Conservation (phyloP, 2,113 vertebrate species). For the Motacilla alba region DNA sequence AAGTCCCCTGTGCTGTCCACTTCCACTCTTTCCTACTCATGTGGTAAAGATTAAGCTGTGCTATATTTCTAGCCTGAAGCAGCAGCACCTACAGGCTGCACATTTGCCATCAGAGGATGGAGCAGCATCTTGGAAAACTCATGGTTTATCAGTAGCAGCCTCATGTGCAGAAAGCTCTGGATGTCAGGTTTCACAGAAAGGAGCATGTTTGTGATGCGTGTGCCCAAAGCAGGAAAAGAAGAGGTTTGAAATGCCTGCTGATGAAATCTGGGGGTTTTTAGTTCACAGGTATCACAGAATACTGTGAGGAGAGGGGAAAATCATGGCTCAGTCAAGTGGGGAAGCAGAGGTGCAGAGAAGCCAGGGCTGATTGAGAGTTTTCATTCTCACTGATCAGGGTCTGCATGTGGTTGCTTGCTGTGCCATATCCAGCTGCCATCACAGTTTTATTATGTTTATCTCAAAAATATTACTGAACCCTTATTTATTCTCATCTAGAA, state of each 20-base stretch:
- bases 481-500: not conserved
- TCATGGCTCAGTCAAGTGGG: not conserved
- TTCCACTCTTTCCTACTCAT: not conserved
- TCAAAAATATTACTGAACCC: not conserved
- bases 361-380: not conserved
- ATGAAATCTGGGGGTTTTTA: not conserved
- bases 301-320: not conserved
- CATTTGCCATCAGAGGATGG: not conserved
- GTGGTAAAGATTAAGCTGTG: not conserved
- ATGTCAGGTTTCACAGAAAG: not conserved
- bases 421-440: not conserved
- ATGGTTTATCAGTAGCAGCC: not conserved
- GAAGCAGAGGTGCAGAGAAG: not conserved
- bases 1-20: not conserved
- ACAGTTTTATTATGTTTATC: not conserved
- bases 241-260: not conserved
- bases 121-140: not conserved
- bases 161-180: not conserved
- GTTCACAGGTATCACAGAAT: not conserved
- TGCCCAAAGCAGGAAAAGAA: not conserved
- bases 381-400: not conserved
- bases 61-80: not conserved
- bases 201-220: not conserved
- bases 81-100: not conserved
- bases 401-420: not conserved